phyloP scores from a whole-genome alignment of 2,113 vertebrate genomes.

The Jacana jacana region DNA sequence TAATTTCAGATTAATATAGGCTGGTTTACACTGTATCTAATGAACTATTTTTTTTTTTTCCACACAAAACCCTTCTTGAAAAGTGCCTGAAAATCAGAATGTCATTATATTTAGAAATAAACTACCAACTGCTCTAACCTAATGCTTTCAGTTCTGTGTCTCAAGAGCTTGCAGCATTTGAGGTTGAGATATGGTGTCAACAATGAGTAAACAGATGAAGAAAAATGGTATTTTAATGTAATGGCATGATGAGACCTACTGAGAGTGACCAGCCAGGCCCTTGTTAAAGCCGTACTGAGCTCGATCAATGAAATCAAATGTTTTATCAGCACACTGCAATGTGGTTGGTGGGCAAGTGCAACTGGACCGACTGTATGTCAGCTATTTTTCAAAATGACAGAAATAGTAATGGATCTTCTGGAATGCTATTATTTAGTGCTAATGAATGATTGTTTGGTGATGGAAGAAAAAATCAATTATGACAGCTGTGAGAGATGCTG shows the following conservation, averaged over 20 bases:
- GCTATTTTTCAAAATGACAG: conserved; percentile 52
- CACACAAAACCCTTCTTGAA: background rate
- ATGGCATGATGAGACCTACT: background rate
- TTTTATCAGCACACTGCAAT: conserved; percentile 1
- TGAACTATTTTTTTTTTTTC: no score
- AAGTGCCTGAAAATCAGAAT: background rate
- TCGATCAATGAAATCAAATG: background rate
- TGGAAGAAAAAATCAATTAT: conserved; percentile 41
- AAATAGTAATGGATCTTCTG: conserved; percentile 51
- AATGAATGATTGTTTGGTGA: conserved; percentile 49
- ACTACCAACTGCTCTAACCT: background rate
- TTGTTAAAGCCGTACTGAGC: background rate
- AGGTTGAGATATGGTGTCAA: background rate
- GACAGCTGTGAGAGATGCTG: conserved; percentile 52
- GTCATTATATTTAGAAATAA: background rate
- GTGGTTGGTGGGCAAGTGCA: background rate
- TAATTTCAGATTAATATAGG: background rate
- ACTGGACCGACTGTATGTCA: background rate
- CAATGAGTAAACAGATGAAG: conserved; percentile 21
- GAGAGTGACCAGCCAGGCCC: background rate
- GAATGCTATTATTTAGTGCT: conserved; percentile 60
- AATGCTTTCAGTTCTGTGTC: background rate
- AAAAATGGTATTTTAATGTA: background rate
- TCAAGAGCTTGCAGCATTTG: background rate
- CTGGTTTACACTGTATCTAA: background rate